Evolutionary conservation across 2,113 vertebrate genomes (phyloP).

Genomic region (Sigmodon hispidus): DNA sequence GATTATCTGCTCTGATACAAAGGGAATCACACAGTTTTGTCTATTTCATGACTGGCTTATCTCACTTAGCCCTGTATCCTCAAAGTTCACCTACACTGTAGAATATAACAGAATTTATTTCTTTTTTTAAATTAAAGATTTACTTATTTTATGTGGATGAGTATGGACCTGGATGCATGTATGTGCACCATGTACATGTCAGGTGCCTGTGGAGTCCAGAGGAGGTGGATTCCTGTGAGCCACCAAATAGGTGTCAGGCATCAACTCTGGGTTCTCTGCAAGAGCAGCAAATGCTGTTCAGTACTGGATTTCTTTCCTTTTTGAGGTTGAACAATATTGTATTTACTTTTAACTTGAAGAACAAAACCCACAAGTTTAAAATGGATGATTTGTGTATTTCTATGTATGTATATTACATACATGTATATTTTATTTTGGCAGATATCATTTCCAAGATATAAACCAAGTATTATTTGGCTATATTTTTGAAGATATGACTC

Average conservation of each 20-base stretch:
- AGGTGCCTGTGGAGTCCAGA: not conserved
- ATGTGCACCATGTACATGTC: not conserved
- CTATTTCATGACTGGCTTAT: not conserved
- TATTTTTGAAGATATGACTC: conserved; percentile 1
- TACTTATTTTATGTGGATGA: not conserved
- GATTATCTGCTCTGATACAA: not conserved
- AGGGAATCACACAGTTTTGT: not conserved
- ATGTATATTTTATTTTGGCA: not conserved
- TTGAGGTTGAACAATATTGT: not conserved
- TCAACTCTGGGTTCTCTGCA: not conserved
- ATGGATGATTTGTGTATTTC: not conserved
- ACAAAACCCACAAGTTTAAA: conserved; percentile 20
- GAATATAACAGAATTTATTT: not conserved
- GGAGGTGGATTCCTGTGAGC: not conserved
- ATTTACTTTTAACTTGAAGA: conserved; percentile 8
- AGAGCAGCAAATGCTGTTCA: not conserved
- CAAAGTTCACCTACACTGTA: not conserved
- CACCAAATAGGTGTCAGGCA: not conserved
- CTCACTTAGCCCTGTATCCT: not conserved
- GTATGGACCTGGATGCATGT: not conserved
- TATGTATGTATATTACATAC: too few relatives aligned
- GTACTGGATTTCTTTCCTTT: not conserved
- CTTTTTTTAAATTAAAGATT: not conserved
- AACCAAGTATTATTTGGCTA: not conserved
- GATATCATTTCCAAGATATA: not conserved